Evolutionary conservation across 2,888 invertebrate species (phyloP).

Genomic region (Ormyrus thymus): DNA sequence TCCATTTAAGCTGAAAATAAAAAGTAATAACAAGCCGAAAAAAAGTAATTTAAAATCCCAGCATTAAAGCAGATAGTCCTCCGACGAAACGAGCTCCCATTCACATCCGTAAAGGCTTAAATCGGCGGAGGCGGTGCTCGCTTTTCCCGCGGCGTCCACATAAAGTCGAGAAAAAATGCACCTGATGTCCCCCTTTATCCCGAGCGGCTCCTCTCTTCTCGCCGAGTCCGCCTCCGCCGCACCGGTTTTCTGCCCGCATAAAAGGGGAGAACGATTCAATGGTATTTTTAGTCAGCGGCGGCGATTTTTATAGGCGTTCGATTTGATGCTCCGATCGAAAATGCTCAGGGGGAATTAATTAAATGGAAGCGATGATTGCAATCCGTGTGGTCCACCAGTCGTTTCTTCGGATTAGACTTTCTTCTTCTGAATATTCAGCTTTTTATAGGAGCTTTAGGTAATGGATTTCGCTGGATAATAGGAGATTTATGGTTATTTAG

Average conservation of each 20-base stretch:
- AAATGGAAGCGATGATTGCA: conserved; percentile 44
- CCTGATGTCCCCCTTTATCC: conserved; percentile 23
- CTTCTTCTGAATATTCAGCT: conserved; percentile 6
- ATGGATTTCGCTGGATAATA: no score
- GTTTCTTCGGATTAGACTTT: neutral
- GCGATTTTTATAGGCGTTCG: conserved; percentile 38
- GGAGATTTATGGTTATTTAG: no score
- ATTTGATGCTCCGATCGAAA: conserved; percentile 27
- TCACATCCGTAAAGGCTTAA: neutral
- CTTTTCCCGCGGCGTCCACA: conserved; percentile 32
- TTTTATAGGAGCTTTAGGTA: neutral
- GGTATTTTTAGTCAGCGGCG: conserved; percentile 14
- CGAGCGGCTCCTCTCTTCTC: conserved; percentile 13
- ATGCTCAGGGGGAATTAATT: conserved; percentile 37
- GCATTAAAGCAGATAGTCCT: no score
- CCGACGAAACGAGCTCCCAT: neutral
- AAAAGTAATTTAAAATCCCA: no score
- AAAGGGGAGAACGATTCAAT: conserved; percentile 11
- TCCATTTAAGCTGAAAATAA: no score
- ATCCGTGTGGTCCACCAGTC: conserved; percentile 41
- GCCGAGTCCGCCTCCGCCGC: conserved; percentile 4
- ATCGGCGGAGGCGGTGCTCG: neutral
- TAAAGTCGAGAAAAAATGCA: conserved; percentile 27
- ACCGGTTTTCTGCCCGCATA: neutral
- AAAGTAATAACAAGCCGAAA: no score